Percentiles rank a stretch among this genome's conserved stretches.
phyloP scores from a whole-genome alignment of 2,797 vertebrate genomes.

The Smutsia gigantea region DNA sequence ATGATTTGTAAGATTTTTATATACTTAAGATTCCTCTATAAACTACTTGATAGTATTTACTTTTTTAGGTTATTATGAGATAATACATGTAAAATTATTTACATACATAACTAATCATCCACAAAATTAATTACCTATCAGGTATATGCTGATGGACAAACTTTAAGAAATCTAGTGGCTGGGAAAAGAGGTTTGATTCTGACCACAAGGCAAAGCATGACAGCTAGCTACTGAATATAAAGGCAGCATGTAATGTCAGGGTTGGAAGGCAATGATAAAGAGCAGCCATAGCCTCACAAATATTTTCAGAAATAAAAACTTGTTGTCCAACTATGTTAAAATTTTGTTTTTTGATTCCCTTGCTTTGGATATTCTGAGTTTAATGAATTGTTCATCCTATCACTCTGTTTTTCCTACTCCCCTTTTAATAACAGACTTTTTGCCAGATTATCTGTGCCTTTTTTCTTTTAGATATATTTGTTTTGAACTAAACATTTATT shows the following conservation, averaged over 20 bases:
- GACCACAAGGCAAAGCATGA: neutral
- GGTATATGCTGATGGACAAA: neutral
- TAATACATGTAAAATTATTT: neutral
- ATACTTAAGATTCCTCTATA: neutral
- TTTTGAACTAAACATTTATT: neutral
- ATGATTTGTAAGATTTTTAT: neutral
- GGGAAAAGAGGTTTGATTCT: neutral
- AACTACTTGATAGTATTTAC: neutral
- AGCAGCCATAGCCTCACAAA: neutral
- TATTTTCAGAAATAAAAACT: neutral
- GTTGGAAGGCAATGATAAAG: neutral
- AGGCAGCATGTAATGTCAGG: neutral
- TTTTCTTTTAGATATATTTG: neutral
- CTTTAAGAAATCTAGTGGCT: neutral
- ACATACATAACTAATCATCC: neutral
- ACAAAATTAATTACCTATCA: neutral
- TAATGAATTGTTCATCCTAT: neutral
- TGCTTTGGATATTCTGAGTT: neutral
- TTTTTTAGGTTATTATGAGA: neutral
- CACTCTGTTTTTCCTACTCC: neutral
- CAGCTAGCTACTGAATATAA: neutral
- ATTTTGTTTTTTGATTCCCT: neutral
- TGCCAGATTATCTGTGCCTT: no score
- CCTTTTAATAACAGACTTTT: neutral
- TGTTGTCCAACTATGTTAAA: neutral